Percentiles rank a stretch among this genome's conserved stretches.
phyloP scores from a whole-genome alignment of 1,140 invertebrate genomes.

The Vanessa tameamea region DNA sequence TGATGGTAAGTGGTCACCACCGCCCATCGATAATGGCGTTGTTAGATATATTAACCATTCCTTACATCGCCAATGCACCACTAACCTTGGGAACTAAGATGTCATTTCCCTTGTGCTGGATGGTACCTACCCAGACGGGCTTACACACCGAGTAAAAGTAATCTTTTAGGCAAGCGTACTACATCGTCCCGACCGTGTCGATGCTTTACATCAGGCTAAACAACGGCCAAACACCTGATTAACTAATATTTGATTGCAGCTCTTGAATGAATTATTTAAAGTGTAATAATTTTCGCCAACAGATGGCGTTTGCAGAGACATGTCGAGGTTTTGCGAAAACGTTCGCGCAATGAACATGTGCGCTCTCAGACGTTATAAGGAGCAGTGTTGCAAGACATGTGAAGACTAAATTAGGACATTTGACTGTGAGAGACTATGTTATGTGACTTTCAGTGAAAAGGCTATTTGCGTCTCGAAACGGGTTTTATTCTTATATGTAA shows the following conservation, averaged over 20 bases:
- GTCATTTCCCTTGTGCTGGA: too few species aligned
- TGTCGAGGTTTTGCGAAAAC: constrained; percentile 89
- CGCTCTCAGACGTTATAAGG: constrained; percentile 88
- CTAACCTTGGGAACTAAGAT: too few species aligned
- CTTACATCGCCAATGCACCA: too few species aligned
- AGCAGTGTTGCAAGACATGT: constrained; percentile 92
- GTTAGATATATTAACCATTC: too few species aligned
- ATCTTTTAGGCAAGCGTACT: too few species aligned
- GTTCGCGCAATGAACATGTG: constrained; percentile 92
- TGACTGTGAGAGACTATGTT: constrained; percentile 5
- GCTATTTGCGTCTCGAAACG: background rate
- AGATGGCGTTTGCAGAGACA: constrained; percentile 88
- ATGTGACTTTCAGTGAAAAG: constrained; percentile 11
- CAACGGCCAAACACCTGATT: too few species aligned
- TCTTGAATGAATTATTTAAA: background rate
- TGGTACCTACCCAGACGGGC: too few species aligned
- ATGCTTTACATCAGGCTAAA: too few species aligned
- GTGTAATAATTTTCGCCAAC: constrained; percentile 53
- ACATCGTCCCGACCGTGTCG: too few species aligned
- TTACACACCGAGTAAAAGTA: too few species aligned
- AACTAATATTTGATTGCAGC: background rate
- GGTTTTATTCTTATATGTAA: constrained; percentile 10
- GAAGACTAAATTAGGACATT: constrained; percentile 56
- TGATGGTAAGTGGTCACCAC: too few species aligned
- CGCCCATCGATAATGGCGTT: too few species aligned